Evolutionary conservation across 2,888 invertebrate species (phyloP), one percentile per base, ranked within the genome.

Genomic region (Rhodophaea formosa): DNA sequence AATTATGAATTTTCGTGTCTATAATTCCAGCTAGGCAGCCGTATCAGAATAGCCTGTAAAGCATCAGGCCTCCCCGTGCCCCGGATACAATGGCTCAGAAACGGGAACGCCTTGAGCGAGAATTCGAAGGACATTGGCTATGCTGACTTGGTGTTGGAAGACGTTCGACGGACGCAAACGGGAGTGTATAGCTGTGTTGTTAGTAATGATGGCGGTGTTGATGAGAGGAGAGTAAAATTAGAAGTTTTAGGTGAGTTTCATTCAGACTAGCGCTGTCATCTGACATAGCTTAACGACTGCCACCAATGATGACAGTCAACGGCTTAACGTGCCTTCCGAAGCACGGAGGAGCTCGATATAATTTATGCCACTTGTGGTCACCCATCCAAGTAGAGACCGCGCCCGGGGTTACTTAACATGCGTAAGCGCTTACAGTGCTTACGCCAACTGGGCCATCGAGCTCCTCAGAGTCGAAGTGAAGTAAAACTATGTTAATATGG

Each of bases 1-100:
- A n/a, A n/a, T n/a, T 35, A 35, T 10, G 23, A n/a, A 7, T 17
- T 15, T 43, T 5, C 1, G 56, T 8, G 8, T 51, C 16, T 45
- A 35, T 44, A 14, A n/a, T 76, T 82, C 43, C 65, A 91, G 87
- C 69, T 79, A 54, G 82, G 80, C 8, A 71, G 78, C 3, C 74
- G 70, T 10, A 65, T 75, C 1, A 79, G 86, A 10, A 65, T 92
- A 61, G 77, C 87, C 0, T 94, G 94, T 71, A 84, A 86, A 58
- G 93, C 93, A 0, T 74, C 80, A n/a, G 95, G 94, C 1, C 88
- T 90, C 59, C 94, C 95, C 0, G 49, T 70, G 0, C 94, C 94
- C 0, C 78, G 78, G 3, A 88, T 95, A 61, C 87, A 90, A 51
- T 95, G 95, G 95, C 79, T 92, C 46, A 89, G 91, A 59, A 91